Percentiles rank a stretch among this genome's conserved stretches.
These are phyloP conservation scores for Coelopa pilipes DNA, from an alignment of 2,888 invertebrate genomes.

Conservation along the genomic window DNA sequence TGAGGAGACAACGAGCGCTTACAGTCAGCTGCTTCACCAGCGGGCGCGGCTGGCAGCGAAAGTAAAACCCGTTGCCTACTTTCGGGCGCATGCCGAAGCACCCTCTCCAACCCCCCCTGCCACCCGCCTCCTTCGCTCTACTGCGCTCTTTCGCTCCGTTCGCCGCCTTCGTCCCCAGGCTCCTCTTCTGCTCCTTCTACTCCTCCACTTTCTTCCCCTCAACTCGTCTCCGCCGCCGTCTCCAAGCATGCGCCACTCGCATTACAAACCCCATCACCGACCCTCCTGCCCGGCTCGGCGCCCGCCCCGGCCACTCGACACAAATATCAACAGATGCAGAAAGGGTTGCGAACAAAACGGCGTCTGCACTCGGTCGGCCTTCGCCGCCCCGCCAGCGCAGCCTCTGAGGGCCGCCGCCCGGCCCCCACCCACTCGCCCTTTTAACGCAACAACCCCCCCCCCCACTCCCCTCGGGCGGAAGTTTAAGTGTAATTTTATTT, in stretches of 20 bases:
- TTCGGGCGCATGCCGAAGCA: not conserved
- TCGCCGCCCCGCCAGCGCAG: not conserved
- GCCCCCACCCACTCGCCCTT: too few relatives aligned
- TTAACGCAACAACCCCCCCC: too few relatives aligned
- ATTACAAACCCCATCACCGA: too few relatives aligned
- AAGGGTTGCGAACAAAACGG: constrained; percentile 6
- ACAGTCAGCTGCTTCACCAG: not conserved
- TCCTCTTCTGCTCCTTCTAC: not conserved
- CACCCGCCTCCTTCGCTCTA: too few relatives aligned
- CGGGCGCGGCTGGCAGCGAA: not conserved
- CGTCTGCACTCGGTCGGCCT: not conserved
- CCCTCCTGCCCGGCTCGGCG: too few relatives aligned
- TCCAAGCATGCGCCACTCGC: too few relatives aligned
- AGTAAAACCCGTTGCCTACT: not conserved
- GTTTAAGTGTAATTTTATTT: constrained; percentile 33
- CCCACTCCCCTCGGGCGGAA: not conserved
- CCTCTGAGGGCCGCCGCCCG: constrained; percentile 6
- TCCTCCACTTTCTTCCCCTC: not conserved
- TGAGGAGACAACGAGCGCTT: constrained; percentile 1
- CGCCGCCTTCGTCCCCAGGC: not conserved
- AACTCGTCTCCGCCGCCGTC: too few relatives aligned
- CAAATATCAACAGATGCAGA: constrained; percentile 27
- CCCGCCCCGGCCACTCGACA: constrained; percentile 13
- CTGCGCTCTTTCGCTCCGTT: too few relatives aligned
- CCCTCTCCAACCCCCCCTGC: not conserved